phyloP scores from a whole-genome alignment of 92 coral and sea anemone genomes.

The Isaurus tuberculatus region DNA sequence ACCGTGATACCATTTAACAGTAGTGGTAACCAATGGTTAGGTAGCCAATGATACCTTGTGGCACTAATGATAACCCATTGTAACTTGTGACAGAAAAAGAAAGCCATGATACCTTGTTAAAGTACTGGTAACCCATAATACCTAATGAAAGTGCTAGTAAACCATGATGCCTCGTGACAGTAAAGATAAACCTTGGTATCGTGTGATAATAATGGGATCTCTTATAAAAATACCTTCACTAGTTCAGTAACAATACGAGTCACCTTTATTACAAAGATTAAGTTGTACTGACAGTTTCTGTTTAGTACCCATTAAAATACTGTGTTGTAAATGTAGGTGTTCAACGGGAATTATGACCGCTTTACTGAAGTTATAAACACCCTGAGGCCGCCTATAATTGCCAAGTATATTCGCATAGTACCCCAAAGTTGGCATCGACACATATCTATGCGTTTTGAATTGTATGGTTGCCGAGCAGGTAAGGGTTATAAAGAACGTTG shows the following conservation, averaged over 20 bases:
- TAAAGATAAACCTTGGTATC: neutral
- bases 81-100: too few relatives aligned
- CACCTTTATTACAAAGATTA: too few relatives aligned
- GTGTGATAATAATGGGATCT: neutral
- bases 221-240: neutral
- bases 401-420: conserved; percentile 29
- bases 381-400: conserved; percentile 11
- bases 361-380: conserved; percentile 37
- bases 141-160: neutral
- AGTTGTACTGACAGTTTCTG: too few relatives aligned
- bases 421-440: conserved; percentile 18
- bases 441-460: conserved; percentile 36
- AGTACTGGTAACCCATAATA: neutral
- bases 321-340: neutral
- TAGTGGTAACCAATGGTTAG: neutral
- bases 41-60: neutral
- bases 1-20: neutral
- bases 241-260: too few relatives aligned
- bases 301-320: too few relatives aligned
- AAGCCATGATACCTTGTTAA: neutral
- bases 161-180: too few relatives aligned
- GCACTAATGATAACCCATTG: too few relatives aligned
- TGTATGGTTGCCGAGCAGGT: conserved; percentile 44
- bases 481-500: neutral
- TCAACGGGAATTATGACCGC: conserved; percentile 30